Conservation (phyloP, 2,113 vertebrate genomes). For the Gyps fulvus region DNA sequence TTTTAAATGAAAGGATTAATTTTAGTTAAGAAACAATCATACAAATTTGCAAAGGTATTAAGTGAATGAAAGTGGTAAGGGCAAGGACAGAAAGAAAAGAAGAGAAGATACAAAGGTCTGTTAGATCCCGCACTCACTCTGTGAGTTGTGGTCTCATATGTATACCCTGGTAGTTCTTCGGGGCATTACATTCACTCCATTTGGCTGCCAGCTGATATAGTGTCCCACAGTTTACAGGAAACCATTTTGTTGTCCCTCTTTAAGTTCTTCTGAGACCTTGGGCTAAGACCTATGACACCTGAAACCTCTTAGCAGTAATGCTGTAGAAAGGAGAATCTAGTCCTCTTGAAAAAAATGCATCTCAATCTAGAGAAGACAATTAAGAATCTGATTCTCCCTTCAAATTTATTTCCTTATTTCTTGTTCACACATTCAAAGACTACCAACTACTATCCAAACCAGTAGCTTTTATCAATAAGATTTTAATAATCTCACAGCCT, state of each 20-base stretch:
- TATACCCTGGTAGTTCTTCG: background rate
- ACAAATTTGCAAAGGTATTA: background rate
- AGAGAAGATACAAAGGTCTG: fast-evolving
- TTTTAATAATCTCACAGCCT: background rate
- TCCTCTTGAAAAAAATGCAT: background rate
- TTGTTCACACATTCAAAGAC: background rate
- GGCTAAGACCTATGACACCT: background rate
- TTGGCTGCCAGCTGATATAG: background rate
- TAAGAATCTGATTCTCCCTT: background rate
- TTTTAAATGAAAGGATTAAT: background rate
- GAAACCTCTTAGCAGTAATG: background rate
- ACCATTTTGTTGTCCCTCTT: fast-evolving
- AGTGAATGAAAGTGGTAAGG: background rate
- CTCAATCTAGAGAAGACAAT: background rate
- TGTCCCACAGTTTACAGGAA: background rate
- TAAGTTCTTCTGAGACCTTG: background rate
- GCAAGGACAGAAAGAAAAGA: background rate
- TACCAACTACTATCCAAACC: background rate
- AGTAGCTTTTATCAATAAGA: background rate
- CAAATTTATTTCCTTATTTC: background rate
- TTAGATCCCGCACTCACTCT: background rate
- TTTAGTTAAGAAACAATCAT: background rate
- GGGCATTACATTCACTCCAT: background rate
- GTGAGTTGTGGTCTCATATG: background rate
- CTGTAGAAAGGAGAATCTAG: background rate